These are phyloP conservation scores for Apamea monoglypha DNA, from an alignment of 2,888 invertebrate species.

Conservation along the genomic window DNA sequence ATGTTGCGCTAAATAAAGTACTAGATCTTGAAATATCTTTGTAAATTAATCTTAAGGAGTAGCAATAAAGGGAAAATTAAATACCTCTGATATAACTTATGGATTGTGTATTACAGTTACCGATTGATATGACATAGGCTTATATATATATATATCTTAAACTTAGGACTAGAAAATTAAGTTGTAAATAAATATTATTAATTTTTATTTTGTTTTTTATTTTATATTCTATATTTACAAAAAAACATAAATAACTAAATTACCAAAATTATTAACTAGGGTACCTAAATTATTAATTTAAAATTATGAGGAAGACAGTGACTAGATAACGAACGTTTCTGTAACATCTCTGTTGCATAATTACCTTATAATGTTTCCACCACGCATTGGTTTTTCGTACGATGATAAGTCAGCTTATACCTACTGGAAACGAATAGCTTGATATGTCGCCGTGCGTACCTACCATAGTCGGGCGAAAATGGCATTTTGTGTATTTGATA, in stretches of 20 bases:
- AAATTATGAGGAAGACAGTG: conserved; percentile 50
- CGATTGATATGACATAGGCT: conserved; percentile 35
- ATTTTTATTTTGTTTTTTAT: conserved; percentile 21
- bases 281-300: not conserved
- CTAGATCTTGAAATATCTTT: conserved; percentile 54
- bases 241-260: not conserved
- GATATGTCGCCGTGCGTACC: no score
- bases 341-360: not conserved
- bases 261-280: no score
- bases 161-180: conserved; percentile 60
- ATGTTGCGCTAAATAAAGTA: conserved; percentile 11
- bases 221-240: conserved; percentile 44
- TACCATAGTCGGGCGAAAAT: no score
- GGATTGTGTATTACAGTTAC: conserved; percentile 37
- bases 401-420: no score
- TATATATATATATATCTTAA: conserved; percentile 26
- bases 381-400: no score
- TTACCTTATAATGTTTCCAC: not conserved
- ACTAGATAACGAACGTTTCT: conserved; percentile 37
- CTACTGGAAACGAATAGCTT: no score
- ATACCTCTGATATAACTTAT: conserved; percentile 37
- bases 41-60: conserved; percentile 27
- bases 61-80: conserved; percentile 22
- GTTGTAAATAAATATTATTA: conserved; percentile 64
- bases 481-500: not conserved